phyloP scores from a whole-genome alignment of 2,113 vertebrate genomes.

The Sylvilagus bachmani region DNA sequence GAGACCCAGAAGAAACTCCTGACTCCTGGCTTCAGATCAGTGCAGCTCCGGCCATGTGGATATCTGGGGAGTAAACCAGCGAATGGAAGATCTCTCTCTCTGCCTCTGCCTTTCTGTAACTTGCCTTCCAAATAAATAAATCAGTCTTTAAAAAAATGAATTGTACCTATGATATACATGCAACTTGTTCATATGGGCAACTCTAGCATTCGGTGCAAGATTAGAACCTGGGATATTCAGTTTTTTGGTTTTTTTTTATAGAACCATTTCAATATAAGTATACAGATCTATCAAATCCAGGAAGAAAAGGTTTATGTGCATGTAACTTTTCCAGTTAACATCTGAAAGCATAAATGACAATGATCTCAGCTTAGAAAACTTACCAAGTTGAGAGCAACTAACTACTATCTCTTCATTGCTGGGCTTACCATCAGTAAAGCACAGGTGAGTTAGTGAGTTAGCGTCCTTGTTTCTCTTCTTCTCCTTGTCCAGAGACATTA shows the following conservation, averaged over 20 bases:
- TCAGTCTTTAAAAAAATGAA: no score
- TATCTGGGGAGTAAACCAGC: no score
- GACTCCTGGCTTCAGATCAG: no score
- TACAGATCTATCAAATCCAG: constrained; percentile 93
- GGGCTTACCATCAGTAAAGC: constrained; percentile 82
- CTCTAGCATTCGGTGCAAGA: neutral
- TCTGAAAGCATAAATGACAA: constrained; percentile 90
- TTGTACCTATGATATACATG: no score
- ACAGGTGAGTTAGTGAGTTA: constrained; percentile 83
- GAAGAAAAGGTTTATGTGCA: constrained; percentile 90
- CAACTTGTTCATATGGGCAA: neutral
- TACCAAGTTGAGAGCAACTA: constrained; percentile 93
- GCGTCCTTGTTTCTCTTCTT: constrained; percentile 83
- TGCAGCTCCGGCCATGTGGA: no score
- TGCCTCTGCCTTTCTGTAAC: no score
- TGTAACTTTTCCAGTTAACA: constrained; percentile 90
- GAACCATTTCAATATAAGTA: constrained; percentile 94
- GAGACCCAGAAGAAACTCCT: no score
- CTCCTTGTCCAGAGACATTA: constrained; percentile 86
- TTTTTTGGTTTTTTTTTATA: constrained; percentile 83
- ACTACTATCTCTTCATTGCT: constrained; percentile 88
- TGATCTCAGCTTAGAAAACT: constrained; percentile 86
- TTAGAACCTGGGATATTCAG: neutral
- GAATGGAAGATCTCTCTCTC: no score
- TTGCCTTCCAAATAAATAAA: no score